Conservation (phyloP, 2,888 invertebrate species). For the Anagyrus pseudococci region DNA sequence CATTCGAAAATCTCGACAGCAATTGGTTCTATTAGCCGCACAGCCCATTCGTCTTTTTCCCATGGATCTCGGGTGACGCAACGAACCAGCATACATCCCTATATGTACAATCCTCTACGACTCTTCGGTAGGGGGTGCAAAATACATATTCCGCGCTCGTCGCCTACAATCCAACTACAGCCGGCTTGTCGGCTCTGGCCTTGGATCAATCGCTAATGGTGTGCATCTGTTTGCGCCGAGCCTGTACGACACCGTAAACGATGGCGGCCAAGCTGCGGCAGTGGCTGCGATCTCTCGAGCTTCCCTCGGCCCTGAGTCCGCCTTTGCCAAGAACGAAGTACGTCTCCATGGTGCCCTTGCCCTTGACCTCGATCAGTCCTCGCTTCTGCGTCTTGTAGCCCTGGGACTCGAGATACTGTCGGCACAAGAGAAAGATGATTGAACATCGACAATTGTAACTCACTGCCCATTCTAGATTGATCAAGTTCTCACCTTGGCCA, state of each 20-base stretch:
- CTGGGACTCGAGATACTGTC: constrained; percentile 75
- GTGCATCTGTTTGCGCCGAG: constrained; percentile 72
- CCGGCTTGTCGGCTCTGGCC: neutral
- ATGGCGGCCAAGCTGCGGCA: constrained; percentile 84
- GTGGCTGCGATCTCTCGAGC: constrained; percentile 74
- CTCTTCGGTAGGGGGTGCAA: no score
- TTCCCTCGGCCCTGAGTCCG: constrained; percentile 66
- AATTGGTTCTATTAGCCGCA: no score
- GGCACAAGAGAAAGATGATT: neutral
- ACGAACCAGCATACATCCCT: no score
- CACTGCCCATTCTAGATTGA: neutral
- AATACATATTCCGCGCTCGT: no score
- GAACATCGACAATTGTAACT: neutral
- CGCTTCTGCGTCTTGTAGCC: constrained; percentile 79
- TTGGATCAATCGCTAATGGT: constrained; percentile 35
- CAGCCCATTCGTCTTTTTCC: no score
- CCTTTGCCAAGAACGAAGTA: constrained; percentile 82
- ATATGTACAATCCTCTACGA: no score
- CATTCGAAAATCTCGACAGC: no score
- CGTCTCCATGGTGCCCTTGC: constrained; percentile 96
- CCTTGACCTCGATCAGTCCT: constrained; percentile 90
- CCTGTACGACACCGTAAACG: constrained; percentile 88
- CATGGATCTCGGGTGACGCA: no score
- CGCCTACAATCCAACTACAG: no score
- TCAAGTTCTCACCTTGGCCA: constrained; percentile 70